These are phyloP conservation scores for Ephestia elutella DNA, from an alignment of 1,140 invertebrate genomes.

Conservation along the genomic window DNA sequence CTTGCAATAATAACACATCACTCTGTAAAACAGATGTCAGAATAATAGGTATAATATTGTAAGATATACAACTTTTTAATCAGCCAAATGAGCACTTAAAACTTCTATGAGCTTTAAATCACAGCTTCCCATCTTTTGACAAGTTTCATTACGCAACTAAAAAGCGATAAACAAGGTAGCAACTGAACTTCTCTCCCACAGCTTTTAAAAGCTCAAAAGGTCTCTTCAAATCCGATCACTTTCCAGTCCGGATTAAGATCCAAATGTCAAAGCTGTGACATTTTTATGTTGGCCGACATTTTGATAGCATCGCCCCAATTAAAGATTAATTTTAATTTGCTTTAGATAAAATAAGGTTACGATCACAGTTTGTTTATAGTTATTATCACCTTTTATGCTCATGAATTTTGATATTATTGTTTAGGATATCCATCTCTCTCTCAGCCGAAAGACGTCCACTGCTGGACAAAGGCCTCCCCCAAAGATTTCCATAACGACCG, in stretches of 20 bases:
- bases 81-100: too few relatives aligned
- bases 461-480: too few relatives aligned
- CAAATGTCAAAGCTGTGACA: conserved; percentile 67
- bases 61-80: too few relatives aligned
- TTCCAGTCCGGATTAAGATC: conserved; percentile 60
- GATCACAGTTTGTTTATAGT: not conserved
- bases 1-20: too few relatives aligned
- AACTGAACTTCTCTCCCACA: not conserved
- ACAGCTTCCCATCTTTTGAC: not conserved
- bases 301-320: conserved; percentile 66
- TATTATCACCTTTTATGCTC: not conserved
- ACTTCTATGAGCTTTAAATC: not conserved
- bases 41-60: too few relatives aligned
- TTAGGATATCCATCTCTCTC: too few relatives aligned
- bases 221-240: conserved; percentile 56
- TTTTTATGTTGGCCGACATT: conserved; percentile 68
- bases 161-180: not conserved
- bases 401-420: too few relatives aligned
- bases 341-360: not conserved
- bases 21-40: too few relatives aligned
- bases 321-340: conserved; percentile 50
- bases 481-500: too few relatives aligned
- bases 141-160: not conserved
- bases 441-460: too few relatives aligned
- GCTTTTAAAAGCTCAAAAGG: conserved; percentile 24